These are phyloP conservation scores for Sitta carolinensis DNA, from an alignment of 2,797 vertebrate species.

Conservation along the genomic window DNA sequence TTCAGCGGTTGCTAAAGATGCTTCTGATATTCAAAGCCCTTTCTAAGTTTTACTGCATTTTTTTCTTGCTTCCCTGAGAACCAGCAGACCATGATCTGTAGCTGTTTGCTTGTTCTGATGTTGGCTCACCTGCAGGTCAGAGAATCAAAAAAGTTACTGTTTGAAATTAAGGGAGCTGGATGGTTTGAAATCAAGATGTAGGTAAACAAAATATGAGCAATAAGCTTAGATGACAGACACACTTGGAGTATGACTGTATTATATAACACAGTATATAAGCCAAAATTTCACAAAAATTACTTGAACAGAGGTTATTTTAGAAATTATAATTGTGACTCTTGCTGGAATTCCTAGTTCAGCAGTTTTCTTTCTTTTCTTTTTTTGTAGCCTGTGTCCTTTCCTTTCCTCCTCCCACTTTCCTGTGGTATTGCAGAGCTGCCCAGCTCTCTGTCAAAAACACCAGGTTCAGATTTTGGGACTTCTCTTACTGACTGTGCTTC, in stretches of 20 bases:
- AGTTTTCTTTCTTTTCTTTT: not conserved
- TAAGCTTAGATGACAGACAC: not conserved
- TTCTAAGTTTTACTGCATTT: not conserved
- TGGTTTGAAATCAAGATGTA: not conserved
- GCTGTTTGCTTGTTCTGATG: not conserved
- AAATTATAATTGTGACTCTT: not conserved
- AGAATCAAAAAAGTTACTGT: not conserved
- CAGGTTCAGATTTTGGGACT: not conserved
- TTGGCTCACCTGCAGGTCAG: constrained; percentile 11
- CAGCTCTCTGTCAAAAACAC: not conserved
- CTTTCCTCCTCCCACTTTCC: not conserved
- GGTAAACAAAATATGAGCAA: not conserved
- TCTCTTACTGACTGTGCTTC: not conserved
- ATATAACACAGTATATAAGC: not conserved
- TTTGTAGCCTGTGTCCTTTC: not conserved
- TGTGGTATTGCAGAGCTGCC: not conserved
- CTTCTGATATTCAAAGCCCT: not conserved
- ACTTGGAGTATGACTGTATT: not conserved
- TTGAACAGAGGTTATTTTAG: not conserved
- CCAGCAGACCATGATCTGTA: not conserved
- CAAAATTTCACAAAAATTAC: not conserved
- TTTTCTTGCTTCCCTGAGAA: constrained; percentile 1
- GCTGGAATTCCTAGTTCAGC: not conserved
- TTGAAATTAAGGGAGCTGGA: not conserved
- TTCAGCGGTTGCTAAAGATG: not conserved